Evolutionary conservation across 2,888 invertebrate genomes (phyloP).

Genomic region (Stegophylla sp.): DNA sequence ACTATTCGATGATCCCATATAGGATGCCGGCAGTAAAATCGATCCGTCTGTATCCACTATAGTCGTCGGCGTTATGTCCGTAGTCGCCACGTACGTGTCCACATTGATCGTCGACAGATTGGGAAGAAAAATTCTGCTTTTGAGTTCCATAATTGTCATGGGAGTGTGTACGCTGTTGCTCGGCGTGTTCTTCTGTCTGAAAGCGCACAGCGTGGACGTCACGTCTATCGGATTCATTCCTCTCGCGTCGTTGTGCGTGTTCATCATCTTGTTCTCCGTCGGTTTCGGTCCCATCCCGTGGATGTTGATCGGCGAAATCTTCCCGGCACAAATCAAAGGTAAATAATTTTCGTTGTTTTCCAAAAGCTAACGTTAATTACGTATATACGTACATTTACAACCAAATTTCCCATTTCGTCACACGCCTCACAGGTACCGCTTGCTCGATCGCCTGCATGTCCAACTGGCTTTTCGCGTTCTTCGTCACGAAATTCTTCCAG

Average conservation of each 20-base stretch:
- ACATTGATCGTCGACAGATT: constrained; percentile 80
- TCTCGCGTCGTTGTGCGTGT: constrained; percentile 75
- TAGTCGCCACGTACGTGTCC: constrained; percentile 76
- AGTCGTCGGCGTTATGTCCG: constrained; percentile 82
- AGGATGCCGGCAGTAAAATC: constrained; percentile 70
- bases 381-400: neutral
- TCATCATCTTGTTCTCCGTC: constrained; percentile 79
- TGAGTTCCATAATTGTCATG: constrained; percentile 77
- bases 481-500: constrained; percentile 75
- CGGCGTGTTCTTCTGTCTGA: constrained; percentile 73
- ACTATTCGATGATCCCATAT: constrained; percentile 27
- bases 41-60: constrained; percentile 73
- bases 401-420: too few species aligned
- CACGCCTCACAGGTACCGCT: constrained; percentile 71
- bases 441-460: constrained; percentile 80
- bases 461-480: constrained; percentile 82
- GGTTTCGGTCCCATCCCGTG: constrained; percentile 89
- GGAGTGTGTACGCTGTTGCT: constrained; percentile 74
- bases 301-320: constrained; percentile 84
- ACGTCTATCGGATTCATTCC: constrained; percentile 76
- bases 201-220: constrained; percentile 65
- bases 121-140: constrained; percentile 78
- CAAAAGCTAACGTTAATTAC: neutral
- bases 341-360: neutral
- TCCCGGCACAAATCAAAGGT: constrained; percentile 77